Evolutionary conservation across 1,140 invertebrate genomes (phyloP).

Genomic region (Drosophila malerkotliana): DNA sequence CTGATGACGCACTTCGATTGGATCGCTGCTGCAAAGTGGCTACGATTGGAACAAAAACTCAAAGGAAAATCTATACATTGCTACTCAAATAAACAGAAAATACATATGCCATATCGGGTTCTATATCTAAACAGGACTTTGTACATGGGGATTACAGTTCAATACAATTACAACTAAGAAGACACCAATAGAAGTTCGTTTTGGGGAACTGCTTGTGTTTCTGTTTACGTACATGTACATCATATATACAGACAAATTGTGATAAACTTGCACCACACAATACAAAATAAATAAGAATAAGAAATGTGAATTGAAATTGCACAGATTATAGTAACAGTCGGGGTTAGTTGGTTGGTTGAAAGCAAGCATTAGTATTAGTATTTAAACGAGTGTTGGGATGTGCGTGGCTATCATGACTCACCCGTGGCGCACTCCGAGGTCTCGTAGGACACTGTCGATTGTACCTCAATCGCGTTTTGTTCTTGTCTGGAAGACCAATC

Average conservation of each 20-base stretch:
- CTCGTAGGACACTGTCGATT: slow-evolving; percentile 82
- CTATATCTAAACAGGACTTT: slow-evolving; percentile 53
- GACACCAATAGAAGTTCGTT: slow-evolving; percentile 39
- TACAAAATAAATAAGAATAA: slow-evolving; percentile 9
- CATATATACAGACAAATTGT: slow-evolving; percentile 42
- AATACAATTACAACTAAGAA: slow-evolving; percentile 13
- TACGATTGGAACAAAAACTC: slow-evolving; percentile 27
- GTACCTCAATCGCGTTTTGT: slow-evolving; percentile 82
- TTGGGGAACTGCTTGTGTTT: slow-evolving; percentile 30
- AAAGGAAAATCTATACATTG: slow-evolving; percentile 29
- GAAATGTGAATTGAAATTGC: slow-evolving; percentile 9
- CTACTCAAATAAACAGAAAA: slow-evolving; percentile 36
- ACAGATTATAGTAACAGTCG: slow-evolving; percentile 37
- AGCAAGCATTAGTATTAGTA: slow-evolving; percentile 67
- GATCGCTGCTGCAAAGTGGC: slow-evolving; percentile 23
- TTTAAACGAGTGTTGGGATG: slow-evolving; percentile 25
- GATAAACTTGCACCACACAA: slow-evolving; percentile 62
- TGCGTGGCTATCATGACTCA: slow-evolving; percentile 51
- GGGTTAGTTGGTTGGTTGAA: slow-evolving; percentile 38
- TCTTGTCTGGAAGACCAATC: slow-evolving; percentile 64
- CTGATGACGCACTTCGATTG: slow-evolving; percentile 17
- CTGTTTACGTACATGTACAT: slow-evolving; percentile 23
- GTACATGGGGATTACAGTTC: slow-evolving; percentile 38
- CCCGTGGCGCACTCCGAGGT: slow-evolving; percentile 83
- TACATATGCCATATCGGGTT: slow-evolving; percentile 44